Percentiles rank a stretch among this genome's conserved stretches.
These are phyloP conservation scores for Leptinotarsa lineolata DNA, from an alignment of 1,140 invertebrate genomes.

Conservation along the genomic window DNA sequence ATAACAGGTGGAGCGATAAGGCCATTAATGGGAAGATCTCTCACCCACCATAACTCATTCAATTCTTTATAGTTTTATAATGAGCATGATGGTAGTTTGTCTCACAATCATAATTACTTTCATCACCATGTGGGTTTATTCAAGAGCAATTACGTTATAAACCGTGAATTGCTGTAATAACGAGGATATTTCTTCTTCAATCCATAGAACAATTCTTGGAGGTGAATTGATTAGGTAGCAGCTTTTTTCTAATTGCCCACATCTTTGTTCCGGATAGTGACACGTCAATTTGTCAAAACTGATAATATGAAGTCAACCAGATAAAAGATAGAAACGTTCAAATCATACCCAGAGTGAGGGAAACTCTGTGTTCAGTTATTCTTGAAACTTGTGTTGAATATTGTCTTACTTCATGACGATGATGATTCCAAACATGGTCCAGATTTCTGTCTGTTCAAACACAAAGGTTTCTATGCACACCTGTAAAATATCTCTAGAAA, in stretches of 20 bases:
- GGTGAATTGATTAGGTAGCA: not conserved
- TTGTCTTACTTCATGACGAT: no score
- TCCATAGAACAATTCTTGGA: not conserved
- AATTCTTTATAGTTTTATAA: slow-evolving; percentile 2
- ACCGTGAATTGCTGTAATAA: not conserved
- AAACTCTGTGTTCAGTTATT: no score
- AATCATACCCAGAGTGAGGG: no score
- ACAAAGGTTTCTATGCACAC: no score
- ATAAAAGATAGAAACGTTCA: no score
- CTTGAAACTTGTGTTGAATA: no score
- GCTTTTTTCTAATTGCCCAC: not conserved
- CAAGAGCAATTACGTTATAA: slow-evolving; percentile 5
- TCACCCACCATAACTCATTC: not conserved
- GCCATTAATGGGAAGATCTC: not conserved
- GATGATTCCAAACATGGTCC: no score
- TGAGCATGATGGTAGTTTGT: not conserved
- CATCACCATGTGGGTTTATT: not conserved
- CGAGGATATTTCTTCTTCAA: not conserved
- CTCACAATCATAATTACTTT: not conserved
- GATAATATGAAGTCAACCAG: no score
- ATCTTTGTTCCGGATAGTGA: not conserved
- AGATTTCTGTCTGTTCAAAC: no score
- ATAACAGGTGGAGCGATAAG: no score
- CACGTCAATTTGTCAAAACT: no score
- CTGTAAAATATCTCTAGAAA: no score